A percentile compares a stretch with the other conserved stretches of the same genome.
phyloP scores from a whole-genome alignment of 2,113 vertebrate genomes.

The Peromyscus polionotus region DNA sequence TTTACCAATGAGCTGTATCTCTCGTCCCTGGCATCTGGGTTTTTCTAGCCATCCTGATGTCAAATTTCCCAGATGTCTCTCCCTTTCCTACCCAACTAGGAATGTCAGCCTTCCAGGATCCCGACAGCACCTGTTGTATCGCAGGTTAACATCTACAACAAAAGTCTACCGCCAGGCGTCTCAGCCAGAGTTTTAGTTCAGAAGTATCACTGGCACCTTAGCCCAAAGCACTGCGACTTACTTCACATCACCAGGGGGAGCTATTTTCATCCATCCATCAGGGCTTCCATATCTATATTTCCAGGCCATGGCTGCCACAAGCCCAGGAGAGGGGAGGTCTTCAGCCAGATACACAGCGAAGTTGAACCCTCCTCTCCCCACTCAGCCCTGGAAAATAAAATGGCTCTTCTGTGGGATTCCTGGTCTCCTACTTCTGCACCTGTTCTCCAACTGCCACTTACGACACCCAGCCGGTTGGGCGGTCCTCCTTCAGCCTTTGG shows the following conservation, averaged over 20 bases:
- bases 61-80: neutral
- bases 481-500: neutral
- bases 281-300: neutral
- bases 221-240: neutral
- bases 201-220: neutral
- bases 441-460: too few species aligned
- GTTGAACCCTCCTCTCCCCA: neutral
- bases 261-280: neutral
- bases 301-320: neutral
- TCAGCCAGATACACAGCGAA: neutral
- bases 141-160: neutral
- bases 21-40: neutral
- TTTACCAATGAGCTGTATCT: neutral
- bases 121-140: fast-evolving
- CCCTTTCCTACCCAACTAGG: too few species aligned
- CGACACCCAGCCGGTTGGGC: neutral
- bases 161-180: neutral
- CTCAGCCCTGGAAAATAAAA: neutral
- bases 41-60: neutral
- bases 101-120: neutral
- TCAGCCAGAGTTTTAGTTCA: neutral
- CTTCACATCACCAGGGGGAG: too few species aligned
- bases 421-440: neutral
- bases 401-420: neutral
- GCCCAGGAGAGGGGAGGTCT: fast-evolving